Evolutionary conservation across 2,113 vertebrate species (phyloP), one percentile per base, ranked within the genome.

Genomic region (Pantherophis guttatus): DNA sequence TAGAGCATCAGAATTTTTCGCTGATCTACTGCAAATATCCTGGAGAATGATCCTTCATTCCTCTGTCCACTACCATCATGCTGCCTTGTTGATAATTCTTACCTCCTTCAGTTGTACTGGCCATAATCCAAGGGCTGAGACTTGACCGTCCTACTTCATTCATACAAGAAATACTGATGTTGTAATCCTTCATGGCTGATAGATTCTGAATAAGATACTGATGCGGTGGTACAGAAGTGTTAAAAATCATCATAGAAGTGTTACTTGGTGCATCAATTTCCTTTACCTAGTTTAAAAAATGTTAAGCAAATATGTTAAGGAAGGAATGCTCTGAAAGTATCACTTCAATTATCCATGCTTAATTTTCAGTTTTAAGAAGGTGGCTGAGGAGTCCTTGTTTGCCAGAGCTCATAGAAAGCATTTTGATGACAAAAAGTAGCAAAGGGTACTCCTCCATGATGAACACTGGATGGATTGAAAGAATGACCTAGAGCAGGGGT

Each of bases 101-200:
- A 99, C 99, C 98, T 98, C 98, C 99, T 96, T 99, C 99, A 0
- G 98, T 98, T 8, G 99, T 99, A 97, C 97, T 98, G 97, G 97
- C 97, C 0, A 96, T 97, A 94, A 99, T 94, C 98, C 98, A 98
- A 87, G 95, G 93, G 94, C 98, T 98, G 89, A 97, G 65, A 0
- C 94, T 29, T 0, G 99, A 99, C 95, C 97, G 96, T 86, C 98
- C 99, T 0, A 99, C 96, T 94, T 99, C 99, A 13, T 99, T 99
- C 97, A 95, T 95, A 94, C 99, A 99, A 97, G 98, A 98, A 91
- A 99, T 97, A 0, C 98, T 96, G 10, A 99, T 96, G 96, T 96
- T 98, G 96, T 99, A 99, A 93, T 97, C 96, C 0, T 96, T 97
- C 98, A 99, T 96, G 59, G 99, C 98, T 93, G 96, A 96, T 95